phyloP scores from a whole-genome alignment of 2,888 invertebrate species.

The Sarcophaga rosellei region DNA sequence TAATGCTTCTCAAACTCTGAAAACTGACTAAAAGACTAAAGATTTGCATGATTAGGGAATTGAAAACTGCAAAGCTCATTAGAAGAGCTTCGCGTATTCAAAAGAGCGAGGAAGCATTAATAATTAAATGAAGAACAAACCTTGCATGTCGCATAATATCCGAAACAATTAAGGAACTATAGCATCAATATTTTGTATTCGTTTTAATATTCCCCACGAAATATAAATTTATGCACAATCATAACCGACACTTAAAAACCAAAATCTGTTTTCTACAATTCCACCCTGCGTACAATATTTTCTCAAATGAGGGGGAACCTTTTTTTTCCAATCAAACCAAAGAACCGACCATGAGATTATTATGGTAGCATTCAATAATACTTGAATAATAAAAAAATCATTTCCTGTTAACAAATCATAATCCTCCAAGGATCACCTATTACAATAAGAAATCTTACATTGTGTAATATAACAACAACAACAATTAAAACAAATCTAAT shows the following conservation, averaged over 20 bases:
- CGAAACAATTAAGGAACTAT: too few species aligned
- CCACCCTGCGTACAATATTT: neutral
- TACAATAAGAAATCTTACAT: conserved; percentile 43
- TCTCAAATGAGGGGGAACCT: conserved; percentile 15
- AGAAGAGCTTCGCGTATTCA: too few species aligned
- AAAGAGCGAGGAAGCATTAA: too few species aligned
- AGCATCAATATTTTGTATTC: neutral
- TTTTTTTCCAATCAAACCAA: conserved; percentile 12
- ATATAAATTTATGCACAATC: conserved; percentile 61
- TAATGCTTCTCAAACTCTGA: too few species aligned
- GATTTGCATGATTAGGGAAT: too few species aligned
- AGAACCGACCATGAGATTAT: conserved; percentile 41
- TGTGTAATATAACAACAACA: conserved; percentile 51
- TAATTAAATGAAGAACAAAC: too few species aligned
- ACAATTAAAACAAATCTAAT: conserved; percentile 46
- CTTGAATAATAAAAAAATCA: conserved; percentile 39
- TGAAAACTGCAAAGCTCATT: too few species aligned
- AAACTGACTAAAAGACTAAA: too few species aligned
- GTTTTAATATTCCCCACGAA: neutral
- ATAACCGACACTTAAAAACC: conserved; percentile 58
- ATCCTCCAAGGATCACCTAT: conserved; percentile 61
- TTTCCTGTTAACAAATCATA: conserved; percentile 64
- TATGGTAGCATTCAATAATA: conserved; percentile 12
- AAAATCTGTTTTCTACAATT: conserved; percentile 44
- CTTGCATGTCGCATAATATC: too few species aligned